Base-by-base conservation (phyloP, 2,888 invertebrate species). In the Pammene fasciana region DNA sequence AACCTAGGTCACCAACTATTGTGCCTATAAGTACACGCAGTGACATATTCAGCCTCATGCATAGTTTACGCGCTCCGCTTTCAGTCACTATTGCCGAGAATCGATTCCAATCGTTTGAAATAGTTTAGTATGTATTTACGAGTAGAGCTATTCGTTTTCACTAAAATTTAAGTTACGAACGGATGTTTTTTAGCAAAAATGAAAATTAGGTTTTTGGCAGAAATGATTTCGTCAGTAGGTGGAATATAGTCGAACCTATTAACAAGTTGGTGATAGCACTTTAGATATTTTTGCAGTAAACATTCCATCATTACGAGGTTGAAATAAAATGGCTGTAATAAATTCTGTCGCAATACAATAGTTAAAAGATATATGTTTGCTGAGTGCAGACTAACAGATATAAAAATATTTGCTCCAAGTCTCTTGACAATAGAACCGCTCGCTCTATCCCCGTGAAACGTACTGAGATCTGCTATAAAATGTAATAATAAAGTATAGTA, bases 61-160 rank as follows among this genome's bases (percentile, higher is more conserved):
- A 55, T 55, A 38, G 55, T 55, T 55, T 34, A 54, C 18, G 52
- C 26, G 26, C 52, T 54, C 52, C 52, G 52, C 34, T 54, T 54
- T 34, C 52, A 54, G 18, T 11, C 18, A 11, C 9, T 18, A 50
- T 9, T 16, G 14, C 10, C 18, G 18, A 26, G 26, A 26, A 26
- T 26, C 26, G 26, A 26, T 7, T 54, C 5, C 52, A 13, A 54
- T 54, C 34, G 34, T n/a, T 54, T 4, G 52, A 34, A 9, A 54
- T 34, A 34, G 34, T 54, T 9, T 14, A 14, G 46, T 14, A n/a
- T 7, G 26, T 18, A 6, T 8, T 46, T 5, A 8, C n/a, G n/a
- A 48, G 48, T 13, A 48, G 26, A 26, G n/a, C 26, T 26, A n/a
- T n/a, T n/a, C n/a, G n/a, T n/a, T n/a, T n/a, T n/a, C n/a, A n/a